Base-by-base conservation (phyloP, 2,888 invertebrate genomes). In the Pseudoips prasinana region DNA sequence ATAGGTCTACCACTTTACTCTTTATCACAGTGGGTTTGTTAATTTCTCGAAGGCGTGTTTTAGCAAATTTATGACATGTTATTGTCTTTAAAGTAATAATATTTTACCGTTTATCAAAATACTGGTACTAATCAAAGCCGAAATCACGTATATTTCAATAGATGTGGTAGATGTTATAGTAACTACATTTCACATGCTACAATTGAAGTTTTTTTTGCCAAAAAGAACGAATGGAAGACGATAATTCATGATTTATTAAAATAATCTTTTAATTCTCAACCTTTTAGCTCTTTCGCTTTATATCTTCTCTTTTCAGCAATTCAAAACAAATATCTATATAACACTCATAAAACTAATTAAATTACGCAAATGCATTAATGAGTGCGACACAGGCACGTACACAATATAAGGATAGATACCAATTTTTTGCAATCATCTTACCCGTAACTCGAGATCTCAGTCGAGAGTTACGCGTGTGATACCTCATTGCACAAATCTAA, bases 171-270 rank as follows among this genome's bases (percentile, higher is more conserved):
- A 58, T 65, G 59, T 57, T 55, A 60, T 50, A 60, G 58, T 61
- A 45, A 62, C 51, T 62, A 64, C 27, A 36, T 59, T 75, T 74
- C 64, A 64, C 73, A 58, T 67, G 84, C 87, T 87, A 88, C 86
- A 87, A 81, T 83, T 72, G 71, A 78, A 80, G 59, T 78, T 14
- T 14, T 14, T 14, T n/a, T 78, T 76, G 73, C 78, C 79, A 77
- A 83, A 83, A 78, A 72, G 65, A 72, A 75, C 73, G 66, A 77
- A 74, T 86, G 88, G 88, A 88, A 87, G 88, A 87, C 88, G 59
- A n/a, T 20, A 20, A 2, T 5, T 20, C 27, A 63, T 59, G 50
- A 46, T 63, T 53, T 56, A 57, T 56, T 51, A 56, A 47, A 58
- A 60, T 65, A 60, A 58, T 59, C 59, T 63, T 57, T 59, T 58